These are phyloP conservation scores for Phalacrocorax carbo DNA, from an alignment of 2,113 vertebrate species.

Conservation along the genomic window DNA sequence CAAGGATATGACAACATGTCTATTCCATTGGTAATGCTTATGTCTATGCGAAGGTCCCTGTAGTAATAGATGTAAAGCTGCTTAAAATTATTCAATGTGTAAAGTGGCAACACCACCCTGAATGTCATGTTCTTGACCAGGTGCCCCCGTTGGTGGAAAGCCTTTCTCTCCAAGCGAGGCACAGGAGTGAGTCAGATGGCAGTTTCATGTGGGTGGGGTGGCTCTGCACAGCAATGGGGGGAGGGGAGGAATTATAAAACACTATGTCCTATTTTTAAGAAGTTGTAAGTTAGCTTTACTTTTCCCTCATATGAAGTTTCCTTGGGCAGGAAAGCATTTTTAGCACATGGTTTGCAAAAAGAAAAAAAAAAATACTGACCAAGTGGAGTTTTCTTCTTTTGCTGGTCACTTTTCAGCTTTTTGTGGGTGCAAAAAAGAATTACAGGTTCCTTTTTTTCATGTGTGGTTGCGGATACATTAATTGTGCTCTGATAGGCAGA, in stretches of 20 bases:
- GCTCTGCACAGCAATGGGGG: not conserved
- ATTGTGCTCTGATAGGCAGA: not conserved
- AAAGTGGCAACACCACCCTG: not conserved
- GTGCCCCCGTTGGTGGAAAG: not conserved
- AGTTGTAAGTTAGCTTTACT: conserved; percentile 23
- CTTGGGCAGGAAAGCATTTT: conserved; percentile 6
- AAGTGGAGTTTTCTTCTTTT: not conserved
- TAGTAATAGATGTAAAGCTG: conserved; percentile 8
- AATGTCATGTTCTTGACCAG: conserved; percentile 34
- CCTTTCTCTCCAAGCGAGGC: conserved; percentile 7
- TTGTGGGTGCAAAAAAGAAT: not conserved
- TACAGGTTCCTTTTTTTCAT: not conserved
- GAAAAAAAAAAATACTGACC: not conserved
- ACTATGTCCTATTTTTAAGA: conserved; percentile 6
- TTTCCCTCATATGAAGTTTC: not conserved
- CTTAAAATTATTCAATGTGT: not conserved
- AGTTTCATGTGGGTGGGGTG: conserved; percentile 16
- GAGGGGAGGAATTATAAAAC: not conserved
- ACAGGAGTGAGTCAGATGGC: not conserved
- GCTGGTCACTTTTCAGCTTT: not conserved
- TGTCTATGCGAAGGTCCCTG: not conserved
- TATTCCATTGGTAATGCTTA: conserved; percentile 23
- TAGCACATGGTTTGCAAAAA: not conserved
- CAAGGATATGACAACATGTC: conserved; percentile 15
- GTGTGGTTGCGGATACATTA: not conserved